Evolutionary conservation across 2,113 vertebrate genomes (phyloP).

Genomic region (Falcunculus frontatus): DNA sequence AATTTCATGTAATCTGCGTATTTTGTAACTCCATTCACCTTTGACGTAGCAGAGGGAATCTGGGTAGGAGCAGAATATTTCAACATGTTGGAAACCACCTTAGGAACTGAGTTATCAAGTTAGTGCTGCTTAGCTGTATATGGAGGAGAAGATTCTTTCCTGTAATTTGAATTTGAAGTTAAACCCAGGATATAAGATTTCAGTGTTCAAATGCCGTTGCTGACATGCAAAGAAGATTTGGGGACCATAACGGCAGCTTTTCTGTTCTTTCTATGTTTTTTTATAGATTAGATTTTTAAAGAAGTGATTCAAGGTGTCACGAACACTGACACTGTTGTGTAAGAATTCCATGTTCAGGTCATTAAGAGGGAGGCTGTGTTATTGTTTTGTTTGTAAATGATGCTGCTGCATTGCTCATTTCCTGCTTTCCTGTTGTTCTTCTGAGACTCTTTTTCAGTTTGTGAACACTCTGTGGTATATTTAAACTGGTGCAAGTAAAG

Average conservation of each 20-base stretch:
- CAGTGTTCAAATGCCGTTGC: background rate
- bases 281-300: background rate
- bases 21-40: background rate
- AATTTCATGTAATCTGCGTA: background rate
- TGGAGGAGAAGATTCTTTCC: background rate
- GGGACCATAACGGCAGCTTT: background rate
- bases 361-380: background rate
- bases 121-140: background rate
- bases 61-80: background rate
- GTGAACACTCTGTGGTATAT: background rate
- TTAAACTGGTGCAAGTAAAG: slow-evolving; percentile 36
- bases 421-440: background rate
- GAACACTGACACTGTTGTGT: background rate
- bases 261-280: background rate
- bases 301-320: background rate
- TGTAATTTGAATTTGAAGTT: background rate
- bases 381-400: background rate
- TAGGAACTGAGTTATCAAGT: background rate
- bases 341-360: background rate
- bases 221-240: background rate
- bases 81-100: background rate
- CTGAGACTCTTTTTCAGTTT: background rate
- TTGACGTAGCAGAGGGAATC: background rate
- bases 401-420: background rate
- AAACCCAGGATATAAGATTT: background rate